Percentiles rank a stretch among this genome's conserved stretches.
These are phyloP conservation scores for Pogoniulus pusillus DNA, from an alignment of 2,797 vertebrate genomes.

Conservation along the genomic window DNA sequence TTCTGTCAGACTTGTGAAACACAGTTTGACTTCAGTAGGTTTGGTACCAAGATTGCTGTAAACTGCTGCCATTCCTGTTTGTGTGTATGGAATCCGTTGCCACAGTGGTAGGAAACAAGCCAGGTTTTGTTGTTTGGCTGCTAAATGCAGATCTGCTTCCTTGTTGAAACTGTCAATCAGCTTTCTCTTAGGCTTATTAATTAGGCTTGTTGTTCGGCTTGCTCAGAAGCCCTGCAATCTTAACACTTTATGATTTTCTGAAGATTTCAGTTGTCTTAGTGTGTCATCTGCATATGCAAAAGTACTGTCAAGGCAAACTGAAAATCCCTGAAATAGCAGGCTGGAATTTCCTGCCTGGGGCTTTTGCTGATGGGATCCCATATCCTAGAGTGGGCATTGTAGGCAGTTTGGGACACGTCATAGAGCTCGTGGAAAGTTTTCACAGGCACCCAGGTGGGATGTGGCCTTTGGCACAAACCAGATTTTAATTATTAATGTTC, in stretches of 20 bases:
- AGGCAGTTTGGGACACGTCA: neutral
- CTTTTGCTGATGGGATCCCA: neutral
- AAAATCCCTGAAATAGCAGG: neutral
- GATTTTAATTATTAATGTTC: slow-evolving; percentile 9
- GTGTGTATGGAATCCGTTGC: neutral
- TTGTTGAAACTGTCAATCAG: neutral
- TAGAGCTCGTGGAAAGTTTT: neutral
- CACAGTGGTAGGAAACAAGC: neutral
- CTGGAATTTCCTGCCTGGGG: neutral
- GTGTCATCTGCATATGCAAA: neutral
- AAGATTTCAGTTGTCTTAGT: neutral
- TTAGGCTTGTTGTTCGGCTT: neutral
- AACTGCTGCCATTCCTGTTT: neutral
- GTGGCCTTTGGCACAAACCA: neutral
- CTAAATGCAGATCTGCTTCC: neutral
- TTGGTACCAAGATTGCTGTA: neutral
- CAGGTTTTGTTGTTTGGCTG: neutral
- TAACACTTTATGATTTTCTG: neutral
- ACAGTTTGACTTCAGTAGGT: neutral
- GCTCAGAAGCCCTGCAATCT: neutral
- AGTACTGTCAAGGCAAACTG: neutral
- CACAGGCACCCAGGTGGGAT: neutral
- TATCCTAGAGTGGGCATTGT: neutral
- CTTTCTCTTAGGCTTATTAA: neutral
- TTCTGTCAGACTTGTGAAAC: neutral